Evolutionary conservation across 2,888 invertebrate genomes (phyloP).

Genomic region (Melieria crassipennis): DNA sequence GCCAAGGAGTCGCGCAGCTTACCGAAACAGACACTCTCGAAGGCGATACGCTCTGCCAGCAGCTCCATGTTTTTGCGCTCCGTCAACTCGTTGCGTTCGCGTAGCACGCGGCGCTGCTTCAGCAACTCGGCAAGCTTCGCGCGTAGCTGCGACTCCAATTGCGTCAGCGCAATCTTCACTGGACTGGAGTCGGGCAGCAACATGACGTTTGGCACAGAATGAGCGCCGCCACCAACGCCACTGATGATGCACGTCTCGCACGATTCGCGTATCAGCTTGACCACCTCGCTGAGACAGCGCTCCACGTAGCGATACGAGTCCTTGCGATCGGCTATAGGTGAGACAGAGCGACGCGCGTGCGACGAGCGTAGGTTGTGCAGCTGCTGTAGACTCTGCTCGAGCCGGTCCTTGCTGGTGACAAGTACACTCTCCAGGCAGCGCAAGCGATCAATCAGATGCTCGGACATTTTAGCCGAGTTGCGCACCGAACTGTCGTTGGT

Average conservation of each 20-base stretch:
- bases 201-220: conserved; percentile 54
- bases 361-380: conserved; percentile 72
- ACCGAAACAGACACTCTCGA: conserved; percentile 78
- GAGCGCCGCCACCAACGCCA: conserved; percentile 37
- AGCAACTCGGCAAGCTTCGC: conserved; percentile 76
- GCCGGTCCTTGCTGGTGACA: conserved; percentile 73
- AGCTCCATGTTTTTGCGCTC: conserved; percentile 75
- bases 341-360: conserved; percentile 72
- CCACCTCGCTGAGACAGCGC: conserved; percentile 72
- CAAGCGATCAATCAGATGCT: conserved; percentile 70
- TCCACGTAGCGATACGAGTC: conserved; percentile 73
- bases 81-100: conserved; percentile 75
- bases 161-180: conserved; percentile 71
- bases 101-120: conserved; percentile 73
- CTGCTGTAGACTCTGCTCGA: conserved; percentile 75
- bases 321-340: conserved; percentile 74
- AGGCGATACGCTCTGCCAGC: conserved; percentile 82
- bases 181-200: conserved; percentile 68
- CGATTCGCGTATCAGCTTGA: conserved; percentile 71
- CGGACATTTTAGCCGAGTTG: conserved; percentile 66
- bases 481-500: conserved; percentile 39
- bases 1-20: conserved; percentile 75
- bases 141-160: conserved; percentile 75
- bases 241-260: conserved; percentile 71
- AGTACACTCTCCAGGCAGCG: conserved; percentile 73